A percentile compares a stretch with the other conserved stretches of the same genome.
Evolutionary conservation across 2,113 vertebrate species (phyloP).

Genomic region (Podarcis raffonei): DNA sequence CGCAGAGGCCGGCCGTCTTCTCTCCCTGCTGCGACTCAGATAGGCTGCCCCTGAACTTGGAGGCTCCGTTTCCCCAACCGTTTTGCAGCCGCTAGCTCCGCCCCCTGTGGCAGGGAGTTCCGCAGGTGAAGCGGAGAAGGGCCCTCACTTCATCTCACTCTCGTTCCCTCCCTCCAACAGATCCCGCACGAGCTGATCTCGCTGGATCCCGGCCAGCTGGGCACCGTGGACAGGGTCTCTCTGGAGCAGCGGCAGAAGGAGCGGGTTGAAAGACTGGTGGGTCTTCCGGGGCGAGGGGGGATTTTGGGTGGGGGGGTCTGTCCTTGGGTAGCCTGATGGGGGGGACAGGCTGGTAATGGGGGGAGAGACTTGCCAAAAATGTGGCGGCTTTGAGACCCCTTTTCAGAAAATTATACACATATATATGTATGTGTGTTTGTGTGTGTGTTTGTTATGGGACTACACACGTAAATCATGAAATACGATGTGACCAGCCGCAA

Average conservation of each 20-base stretch:
- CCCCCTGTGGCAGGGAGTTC: too few species aligned
- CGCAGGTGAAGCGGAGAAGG: neutral
- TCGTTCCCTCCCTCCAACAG: slow-evolving; percentile 20
- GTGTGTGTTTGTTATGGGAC: too few species aligned
- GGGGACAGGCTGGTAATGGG: neutral
- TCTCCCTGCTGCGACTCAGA: neutral
- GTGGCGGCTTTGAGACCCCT: too few species aligned
- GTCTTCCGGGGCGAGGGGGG: neutral
- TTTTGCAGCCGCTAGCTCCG: too few species aligned
- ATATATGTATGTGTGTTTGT: too few species aligned
- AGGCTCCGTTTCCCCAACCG: too few species aligned
- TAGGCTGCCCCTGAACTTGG: too few species aligned
- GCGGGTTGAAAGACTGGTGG: slow-evolving; percentile 80
- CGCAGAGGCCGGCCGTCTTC: neutral
- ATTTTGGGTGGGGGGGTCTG: accelerated
- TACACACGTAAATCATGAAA: too few species aligned
- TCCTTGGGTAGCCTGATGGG: accelerated
- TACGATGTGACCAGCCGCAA: too few species aligned
- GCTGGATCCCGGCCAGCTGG: slow-evolving; percentile 81
- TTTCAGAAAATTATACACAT: too few species aligned
- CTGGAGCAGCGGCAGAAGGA: slow-evolving; percentile 81
- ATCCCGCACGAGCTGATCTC: slow-evolving; percentile 89
- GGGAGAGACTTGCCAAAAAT: too few species aligned
- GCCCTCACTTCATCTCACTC: neutral
- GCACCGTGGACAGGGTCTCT: slow-evolving; percentile 78